These are phyloP conservation scores for Hemicordylus capensis DNA, from an alignment of 2,113 vertebrate species.

Conservation along the genomic window DNA sequence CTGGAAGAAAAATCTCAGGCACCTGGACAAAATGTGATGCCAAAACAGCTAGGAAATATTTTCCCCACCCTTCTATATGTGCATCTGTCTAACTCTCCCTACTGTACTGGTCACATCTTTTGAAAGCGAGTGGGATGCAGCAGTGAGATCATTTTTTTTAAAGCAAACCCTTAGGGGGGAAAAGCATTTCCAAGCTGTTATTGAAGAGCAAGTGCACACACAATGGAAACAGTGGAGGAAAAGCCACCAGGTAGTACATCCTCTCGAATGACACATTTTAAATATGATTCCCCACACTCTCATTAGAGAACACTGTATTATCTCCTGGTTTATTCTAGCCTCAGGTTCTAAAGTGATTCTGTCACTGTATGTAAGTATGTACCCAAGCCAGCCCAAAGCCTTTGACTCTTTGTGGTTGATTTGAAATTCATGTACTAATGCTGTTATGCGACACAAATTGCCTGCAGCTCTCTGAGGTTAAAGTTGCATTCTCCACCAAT, in stretches of 20 bases:
- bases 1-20: background rate
- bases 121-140: background rate
- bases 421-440: conserved; percentile 41
- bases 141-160: conserved; percentile 32
- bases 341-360: conserved; percentile 52
- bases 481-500: conserved; percentile 8
- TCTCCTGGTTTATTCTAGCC: conserved; percentile 48
- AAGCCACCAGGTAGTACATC: background rate
- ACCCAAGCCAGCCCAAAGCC: conserved; percentile 7
- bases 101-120: background rate
- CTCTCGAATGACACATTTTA: conserved; percentile 50
- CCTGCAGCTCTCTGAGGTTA: conserved; percentile 31
- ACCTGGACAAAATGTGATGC: background rate
- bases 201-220: conserved; percentile 13
- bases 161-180: conserved; percentile 29
- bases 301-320: conserved; percentile 23
- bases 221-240: background rate
- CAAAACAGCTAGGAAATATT: background rate
- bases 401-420: conserved; percentile 27
- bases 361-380: conserved; percentile 30
- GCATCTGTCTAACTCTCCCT: background rate
- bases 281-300: conserved; percentile 12
- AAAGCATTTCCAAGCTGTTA: conserved; percentile 11
- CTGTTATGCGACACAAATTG: conserved; percentile 33
- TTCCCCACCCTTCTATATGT: background rate